Conservation (phyloP, 2,888 invertebrate genomes). For the Micropterix aruncella region DNA sequence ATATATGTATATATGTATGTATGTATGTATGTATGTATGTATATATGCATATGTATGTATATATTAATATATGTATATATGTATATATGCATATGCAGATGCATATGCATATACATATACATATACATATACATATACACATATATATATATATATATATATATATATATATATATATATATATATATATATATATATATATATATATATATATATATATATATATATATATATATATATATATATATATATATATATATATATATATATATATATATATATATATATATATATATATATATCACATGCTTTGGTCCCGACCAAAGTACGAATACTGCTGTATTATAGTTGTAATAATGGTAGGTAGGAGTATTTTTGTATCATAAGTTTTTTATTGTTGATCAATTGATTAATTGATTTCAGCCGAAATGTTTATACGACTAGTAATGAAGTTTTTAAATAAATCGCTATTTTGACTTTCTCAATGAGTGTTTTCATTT, state of each 20-base stretch:
- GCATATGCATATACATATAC: constrained; percentile 1
- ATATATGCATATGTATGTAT: neutral
- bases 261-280: constrained; percentile 3
- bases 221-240: neutral
- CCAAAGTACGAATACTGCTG: too few relatives aligned
- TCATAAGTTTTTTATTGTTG: neutral
- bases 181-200: neutral
- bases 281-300: constrained; percentile 1
- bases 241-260: constrained; percentile 3
- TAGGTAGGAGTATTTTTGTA: neutral
- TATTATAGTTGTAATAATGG: too few relatives aligned
- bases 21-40: constrained; percentile 7
- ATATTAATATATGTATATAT: constrained; percentile 1
- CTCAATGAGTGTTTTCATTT: too few relatives aligned
- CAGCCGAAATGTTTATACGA: neutral
- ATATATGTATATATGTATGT: constrained; percentile 8
- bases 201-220: constrained; percentile 1
- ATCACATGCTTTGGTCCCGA: neutral
- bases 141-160: neutral
- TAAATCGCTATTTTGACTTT: too few relatives aligned
- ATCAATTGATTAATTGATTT: neutral
- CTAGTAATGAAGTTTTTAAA: neutral
- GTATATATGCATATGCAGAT: constrained; percentile 1
- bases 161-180: neutral
- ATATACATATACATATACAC: neutral